These are phyloP conservation scores for Eupleurogrammus muticus DNA, from an alignment of 2,797 vertebrate species.

Conservation along the genomic window DNA sequence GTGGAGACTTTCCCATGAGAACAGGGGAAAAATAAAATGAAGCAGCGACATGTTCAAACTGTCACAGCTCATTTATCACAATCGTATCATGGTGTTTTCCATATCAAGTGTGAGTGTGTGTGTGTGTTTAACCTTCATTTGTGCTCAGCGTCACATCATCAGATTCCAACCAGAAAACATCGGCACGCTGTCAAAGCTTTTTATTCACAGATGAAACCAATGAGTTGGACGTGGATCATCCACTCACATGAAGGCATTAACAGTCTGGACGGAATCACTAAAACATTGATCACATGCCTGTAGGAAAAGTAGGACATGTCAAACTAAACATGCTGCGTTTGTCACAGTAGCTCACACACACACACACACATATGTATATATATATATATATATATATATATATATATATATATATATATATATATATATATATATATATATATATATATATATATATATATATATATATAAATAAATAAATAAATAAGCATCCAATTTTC, in stretches of 20 bases:
- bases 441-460: too few species aligned
- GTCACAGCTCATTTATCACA: slow-evolving; percentile 24
- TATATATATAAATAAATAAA: too few species aligned
- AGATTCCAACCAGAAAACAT: slow-evolving; percentile 40
- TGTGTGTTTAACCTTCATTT: slow-evolving; percentile 28
- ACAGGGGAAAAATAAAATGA: slow-evolving; percentile 2
- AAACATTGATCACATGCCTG: slow-evolving; percentile 29
- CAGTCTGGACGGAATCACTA: slow-evolving; percentile 26
- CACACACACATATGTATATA: too few species aligned
- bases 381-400: too few species aligned
- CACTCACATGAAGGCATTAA: slow-evolving; percentile 25
- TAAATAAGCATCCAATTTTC: too few species aligned
- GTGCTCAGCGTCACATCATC: slow-evolving; percentile 43
- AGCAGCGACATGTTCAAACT: slow-evolving; percentile 19
- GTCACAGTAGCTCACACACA: background rate
- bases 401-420: too few species aligned
- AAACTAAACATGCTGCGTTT: slow-evolving; percentile 13
- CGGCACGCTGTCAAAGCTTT: slow-evolving; percentile 27
- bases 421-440: too few species aligned
- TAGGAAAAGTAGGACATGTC: slow-evolving; percentile 39
- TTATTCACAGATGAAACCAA: slow-evolving; percentile 24
- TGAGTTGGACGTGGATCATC: slow-evolving; percentile 32
- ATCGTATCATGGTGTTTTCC: slow-evolving; percentile 16
- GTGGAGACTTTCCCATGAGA: slow-evolving; percentile 8
- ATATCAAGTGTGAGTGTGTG: slow-evolving; percentile 5